Conservation (phyloP, 1,140 invertebrate species). For the Cyphomyrmex costatus region DNA sequence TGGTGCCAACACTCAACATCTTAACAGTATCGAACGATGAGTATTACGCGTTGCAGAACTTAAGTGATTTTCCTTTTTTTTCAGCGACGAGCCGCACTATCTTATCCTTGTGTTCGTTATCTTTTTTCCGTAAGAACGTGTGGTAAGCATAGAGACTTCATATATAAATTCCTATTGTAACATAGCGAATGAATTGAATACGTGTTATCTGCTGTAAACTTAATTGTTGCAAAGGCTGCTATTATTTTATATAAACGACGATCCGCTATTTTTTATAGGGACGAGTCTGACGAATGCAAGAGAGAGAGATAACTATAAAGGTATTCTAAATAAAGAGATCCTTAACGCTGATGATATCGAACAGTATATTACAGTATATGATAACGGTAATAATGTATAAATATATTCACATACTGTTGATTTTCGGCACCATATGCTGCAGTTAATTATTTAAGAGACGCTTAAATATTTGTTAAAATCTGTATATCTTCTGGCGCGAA, state of each 20-base stretch:
- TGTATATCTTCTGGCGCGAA: conserved; percentile 26
- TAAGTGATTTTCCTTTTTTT: conserved; percentile 17
- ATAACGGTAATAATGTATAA: conserved; percentile 10
- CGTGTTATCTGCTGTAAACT: conserved; percentile 41
- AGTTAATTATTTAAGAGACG: conserved; percentile 31
- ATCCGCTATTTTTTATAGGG: conserved; percentile 62
- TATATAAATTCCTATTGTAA: conserved; percentile 50
- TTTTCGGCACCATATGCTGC: conserved; percentile 49
- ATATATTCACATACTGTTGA: conserved; percentile 30
- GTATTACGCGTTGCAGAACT: conserved; percentile 16
- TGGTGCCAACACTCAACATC: conserved; percentile 51
- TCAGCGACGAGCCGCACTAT: background rate
- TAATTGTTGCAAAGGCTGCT: conserved; percentile 60
- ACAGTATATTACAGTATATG: conserved; percentile 28
- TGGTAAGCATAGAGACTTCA: conserved; percentile 9
- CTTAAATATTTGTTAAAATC: conserved; percentile 37
- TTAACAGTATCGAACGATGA: conserved; percentile 8
- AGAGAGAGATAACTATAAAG: conserved; percentile 19
- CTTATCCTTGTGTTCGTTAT: background rate
- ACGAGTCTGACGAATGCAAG: conserved; percentile 20
- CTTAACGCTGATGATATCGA: conserved; percentile 26
- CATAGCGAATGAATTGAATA: conserved; percentile 47
- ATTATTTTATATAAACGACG: conserved; percentile 55
- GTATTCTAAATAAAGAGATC: conserved; percentile 42
- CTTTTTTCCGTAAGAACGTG: conserved; percentile 13